A percentile compares a stretch with the other conserved stretches of the same genome.
Evolutionary conservation across 2,797 vertebrate genomes (phyloP).

Genomic region (Sebastes hubbsi): DNA sequence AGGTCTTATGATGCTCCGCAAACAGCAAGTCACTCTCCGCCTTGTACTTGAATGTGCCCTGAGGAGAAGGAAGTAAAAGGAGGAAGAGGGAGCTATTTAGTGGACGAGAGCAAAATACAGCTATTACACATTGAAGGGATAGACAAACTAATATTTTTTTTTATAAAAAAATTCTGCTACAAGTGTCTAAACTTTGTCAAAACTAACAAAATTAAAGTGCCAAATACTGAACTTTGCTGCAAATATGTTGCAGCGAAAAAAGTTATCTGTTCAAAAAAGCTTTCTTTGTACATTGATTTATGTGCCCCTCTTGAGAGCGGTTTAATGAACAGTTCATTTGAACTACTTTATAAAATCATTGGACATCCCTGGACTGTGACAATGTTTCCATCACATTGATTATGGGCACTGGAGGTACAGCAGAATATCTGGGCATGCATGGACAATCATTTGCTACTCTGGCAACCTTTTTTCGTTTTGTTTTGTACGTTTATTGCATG

Average conservation of each 20-base stretch:
- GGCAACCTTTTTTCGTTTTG: background rate
- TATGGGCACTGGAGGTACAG: background rate
- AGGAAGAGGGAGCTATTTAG: background rate
- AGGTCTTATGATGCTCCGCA: slow-evolving; percentile 93
- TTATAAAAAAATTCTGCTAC: background rate
- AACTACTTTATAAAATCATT: background rate
- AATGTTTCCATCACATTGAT: background rate
- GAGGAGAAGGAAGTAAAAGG: background rate
- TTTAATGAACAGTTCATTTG: background rate
- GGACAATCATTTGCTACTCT: background rate
- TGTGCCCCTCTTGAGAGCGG: background rate
- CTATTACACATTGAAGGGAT: no score
- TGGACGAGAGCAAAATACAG: background rate
- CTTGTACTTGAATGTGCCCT: slow-evolving; percentile 98
- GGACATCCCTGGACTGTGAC: background rate
- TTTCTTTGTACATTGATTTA: background rate
- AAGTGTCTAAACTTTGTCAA: background rate
- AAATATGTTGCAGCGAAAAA: background rate
- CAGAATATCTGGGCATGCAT: background rate
- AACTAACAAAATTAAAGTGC: background rate
- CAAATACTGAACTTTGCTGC: background rate
- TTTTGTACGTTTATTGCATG: background rate
- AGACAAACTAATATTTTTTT: background rate
- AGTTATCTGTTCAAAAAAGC: background rate
- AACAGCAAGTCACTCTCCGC: slow-evolving; percentile 98